Base-by-base conservation (phyloP, 2,888 invertebrate species). In the Dysmachus trigonus region DNA sequence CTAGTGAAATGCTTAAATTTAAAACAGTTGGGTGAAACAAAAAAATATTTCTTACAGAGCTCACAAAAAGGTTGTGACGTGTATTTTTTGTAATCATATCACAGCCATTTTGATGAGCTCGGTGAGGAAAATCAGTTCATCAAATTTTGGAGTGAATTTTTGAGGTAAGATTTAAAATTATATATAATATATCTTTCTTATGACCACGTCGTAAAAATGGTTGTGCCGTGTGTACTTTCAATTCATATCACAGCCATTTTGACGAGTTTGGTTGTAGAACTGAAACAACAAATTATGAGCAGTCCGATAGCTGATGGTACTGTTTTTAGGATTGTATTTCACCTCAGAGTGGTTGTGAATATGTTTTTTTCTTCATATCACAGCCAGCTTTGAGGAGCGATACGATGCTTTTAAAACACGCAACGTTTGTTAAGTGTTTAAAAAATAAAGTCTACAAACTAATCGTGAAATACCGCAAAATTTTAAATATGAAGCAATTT, bases 341-440 rank as follows among this genome's bases (percentile, higher is more conserved):
- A 97, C 97, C 97, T 95, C 97, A 96, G 97, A 96, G 96, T 96
- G 96, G 96, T 93, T 96, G 97, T 97, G 93, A 94, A 95, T 97
- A 97, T 94, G 92, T 92, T 90, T 91, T 90, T 89, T 91, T 91
- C 90, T 90, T 93, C 97, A 97, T 97, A 97, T 97, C 97, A 97
- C 97, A 98, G 97, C 97, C 97, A 97, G 98, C 97, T 97, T 98
- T 97, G 97, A 97, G 97, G 97, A 97, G 97, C 97, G 96, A 90
- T 90, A 90, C 92, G 90, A 89, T 91, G 89, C 81, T 76, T 77
- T 27, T 22, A 62, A 62, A 62, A 47, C 47, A 18, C n/a, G 10
- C n/a, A 13, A 72, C 27, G 4, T 8, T 72, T 72, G 10, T 31
- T 2, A 18, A 31, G 72, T 27, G 30, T 18, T 15, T 7, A 30